Base-by-base conservation (phyloP, 2,797 vertebrate species). In the Urosaurus nigricauda region DNA sequence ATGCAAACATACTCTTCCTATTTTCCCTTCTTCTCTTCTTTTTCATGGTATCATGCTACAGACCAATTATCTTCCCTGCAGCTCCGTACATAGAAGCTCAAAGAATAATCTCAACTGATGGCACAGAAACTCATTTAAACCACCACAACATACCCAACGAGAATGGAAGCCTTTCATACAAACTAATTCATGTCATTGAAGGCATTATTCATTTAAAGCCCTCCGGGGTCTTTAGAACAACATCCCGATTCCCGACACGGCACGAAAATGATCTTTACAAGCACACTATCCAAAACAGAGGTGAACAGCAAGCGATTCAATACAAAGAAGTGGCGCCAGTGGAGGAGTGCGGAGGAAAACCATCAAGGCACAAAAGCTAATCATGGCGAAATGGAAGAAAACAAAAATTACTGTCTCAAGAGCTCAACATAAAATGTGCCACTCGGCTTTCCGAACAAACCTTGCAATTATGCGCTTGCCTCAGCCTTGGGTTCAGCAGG, bases 161-260 rank as follows among this genome's bases (percentile, higher is more conserved):
- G 40, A 88, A 82, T 71, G 47, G 89, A 89, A 82, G 43, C 77
- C 75, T 93, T 91, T 73, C 47, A 79, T 37, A 82, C 83, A 89
- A 92, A 91, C 53, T 21, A 88, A 86, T 87, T 83, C 24, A 12
- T 26, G 0, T 35, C n/a, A 89, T 92, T 88, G 73, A 81, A 87
- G 90, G 77, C 84, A 90, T 93, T 86, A 88, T 88, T 93, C 87
- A 92, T 92, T n/a, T 93, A 94, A 92, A 92, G 92, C 14, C 68
- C 92, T 80, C 83, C 0, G 0, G 92, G 92, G 87, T 35, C 87
- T 73, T 89, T 89, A 74, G 89, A 91, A 84, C 73, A 80, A 32
- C 43, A 85, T 91, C 77, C 86, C 19, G 0, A 65, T 58, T 91
- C 77, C 86, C 19, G 0, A 65, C 63, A 84, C 24, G 29, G 78